phyloP scores from a whole-genome alignment of 2,113 vertebrate genomes.

The Alethe castanea region DNA sequence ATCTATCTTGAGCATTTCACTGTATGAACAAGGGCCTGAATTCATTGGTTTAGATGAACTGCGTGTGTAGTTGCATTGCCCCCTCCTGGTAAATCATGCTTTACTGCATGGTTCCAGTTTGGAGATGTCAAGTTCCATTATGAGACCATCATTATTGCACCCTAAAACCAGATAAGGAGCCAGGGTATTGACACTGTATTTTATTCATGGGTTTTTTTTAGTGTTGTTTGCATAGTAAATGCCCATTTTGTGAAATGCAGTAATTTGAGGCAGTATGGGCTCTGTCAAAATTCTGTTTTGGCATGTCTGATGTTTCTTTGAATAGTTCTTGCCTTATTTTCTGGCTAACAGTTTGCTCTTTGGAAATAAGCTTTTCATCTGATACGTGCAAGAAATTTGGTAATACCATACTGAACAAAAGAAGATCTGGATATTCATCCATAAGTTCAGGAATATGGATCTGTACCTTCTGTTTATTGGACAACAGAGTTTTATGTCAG shows the following conservation, averaged over 20 bases:
- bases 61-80: slow-evolving; percentile 51
- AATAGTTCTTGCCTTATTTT: background rate
- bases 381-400: background rate
- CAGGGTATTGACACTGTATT: background rate
- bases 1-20: background rate
- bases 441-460: background rate
- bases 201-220: background rate
- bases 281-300: background rate
- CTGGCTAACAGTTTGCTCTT: background rate
- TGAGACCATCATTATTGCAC: background rate
- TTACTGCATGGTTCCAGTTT: background rate
- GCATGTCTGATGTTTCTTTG: background rate
- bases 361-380: background rate
- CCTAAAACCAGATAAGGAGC: background rate
- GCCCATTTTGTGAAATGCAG: background rate
- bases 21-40: background rate
- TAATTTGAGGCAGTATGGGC: background rate
- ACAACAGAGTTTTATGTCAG: background rate
- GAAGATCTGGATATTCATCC: background rate
- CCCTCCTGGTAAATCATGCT: slow-evolving; percentile 42
- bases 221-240: background rate
- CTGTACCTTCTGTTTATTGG: background rate
- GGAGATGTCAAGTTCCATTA: background rate
- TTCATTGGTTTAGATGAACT: background rate
- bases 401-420: background rate